Conservation (phyloP, 2,888 invertebrate genomes). For the Oligia fasciuncula region DNA sequence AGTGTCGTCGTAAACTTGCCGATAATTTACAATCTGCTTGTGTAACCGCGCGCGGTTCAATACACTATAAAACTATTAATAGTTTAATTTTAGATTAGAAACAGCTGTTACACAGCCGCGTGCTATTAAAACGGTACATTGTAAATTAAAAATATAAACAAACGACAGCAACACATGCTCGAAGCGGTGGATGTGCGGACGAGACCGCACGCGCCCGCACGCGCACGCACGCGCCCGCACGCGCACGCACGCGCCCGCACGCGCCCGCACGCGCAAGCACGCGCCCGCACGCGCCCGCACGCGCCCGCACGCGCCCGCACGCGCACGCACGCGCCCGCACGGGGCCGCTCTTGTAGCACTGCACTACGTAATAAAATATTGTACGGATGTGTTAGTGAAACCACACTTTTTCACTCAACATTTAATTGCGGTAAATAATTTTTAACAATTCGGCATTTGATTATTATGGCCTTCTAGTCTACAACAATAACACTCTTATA, state of each 20-base stretch:
- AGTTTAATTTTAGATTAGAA: constrained; percentile 30
- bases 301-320: too few species aligned
- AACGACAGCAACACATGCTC: constrained; percentile 20
- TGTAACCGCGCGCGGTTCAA: constrained; percentile 7
- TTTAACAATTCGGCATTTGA: constrained; percentile 46
- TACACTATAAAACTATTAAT: constrained; percentile 29
- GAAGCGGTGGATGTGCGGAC: neutral
- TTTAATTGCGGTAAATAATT: constrained; percentile 66
- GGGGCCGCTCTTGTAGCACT: neutral
- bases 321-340: too few species aligned
- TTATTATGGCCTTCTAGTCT: constrained; percentile 33
- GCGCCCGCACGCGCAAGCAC: too few species aligned
- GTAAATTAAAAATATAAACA: constrained; percentile 29
- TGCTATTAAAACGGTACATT: constrained; percentile 3
- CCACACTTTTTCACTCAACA: constrained; percentile 55
- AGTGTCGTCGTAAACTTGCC: neutral
- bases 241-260: too few species aligned
- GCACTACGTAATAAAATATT: neutral
- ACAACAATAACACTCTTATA: constrained; percentile 45
- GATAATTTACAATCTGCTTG: constrained; percentile 17
- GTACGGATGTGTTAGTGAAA: constrained; percentile 47
- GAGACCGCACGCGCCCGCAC: neutral
- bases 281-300: too few species aligned
- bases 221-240: too few species aligned
- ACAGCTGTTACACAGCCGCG: constrained; percentile 9